Conservation (phyloP, 2,797 vertebrate genomes). For the Halcyon chelicuti region DNA sequence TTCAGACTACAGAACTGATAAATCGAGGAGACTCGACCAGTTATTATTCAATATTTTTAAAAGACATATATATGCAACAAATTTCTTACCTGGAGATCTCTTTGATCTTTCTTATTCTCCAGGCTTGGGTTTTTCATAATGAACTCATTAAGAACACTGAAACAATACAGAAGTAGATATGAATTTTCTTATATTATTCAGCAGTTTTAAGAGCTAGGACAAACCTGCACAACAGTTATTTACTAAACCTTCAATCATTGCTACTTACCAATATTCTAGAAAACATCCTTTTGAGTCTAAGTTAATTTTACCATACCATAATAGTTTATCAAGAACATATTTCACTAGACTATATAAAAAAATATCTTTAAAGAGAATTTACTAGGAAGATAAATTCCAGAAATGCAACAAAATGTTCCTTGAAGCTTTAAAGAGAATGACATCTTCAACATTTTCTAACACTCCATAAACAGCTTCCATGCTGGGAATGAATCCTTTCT, state of each 20-base stretch:
- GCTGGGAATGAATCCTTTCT: not conserved
- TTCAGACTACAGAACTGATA: not conserved
- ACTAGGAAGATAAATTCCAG: not conserved
- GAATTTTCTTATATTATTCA: not conserved
- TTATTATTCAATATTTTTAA: not conserved
- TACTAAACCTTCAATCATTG: not conserved
- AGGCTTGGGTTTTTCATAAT: slow-evolving; percentile 98
- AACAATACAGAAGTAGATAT: not conserved
- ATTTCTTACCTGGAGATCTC: slow-evolving; percentile 92
- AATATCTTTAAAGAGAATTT: not conserved
- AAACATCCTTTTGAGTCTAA: not conserved
- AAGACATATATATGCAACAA: not conserved
- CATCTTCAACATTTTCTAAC: not conserved
- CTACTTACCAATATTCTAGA: not conserved
- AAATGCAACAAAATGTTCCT: not conserved
- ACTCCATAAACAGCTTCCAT: not conserved
- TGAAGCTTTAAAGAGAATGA: not conserved
- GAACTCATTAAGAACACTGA: slow-evolving; percentile 95
- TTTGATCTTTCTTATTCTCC: slow-evolving; percentile 98
- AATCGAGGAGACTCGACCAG: not conserved
- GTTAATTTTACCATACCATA: not conserved
- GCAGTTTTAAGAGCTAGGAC: not conserved
- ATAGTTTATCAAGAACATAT: not conserved
- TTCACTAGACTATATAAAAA: not conserved
- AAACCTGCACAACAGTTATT: not conserved